Percentiles rank a stretch among this genome's conserved stretches.
Conservation (phyloP, 2,113 vertebrate genomes). For the Oxyura jamaicensis region DNA sequence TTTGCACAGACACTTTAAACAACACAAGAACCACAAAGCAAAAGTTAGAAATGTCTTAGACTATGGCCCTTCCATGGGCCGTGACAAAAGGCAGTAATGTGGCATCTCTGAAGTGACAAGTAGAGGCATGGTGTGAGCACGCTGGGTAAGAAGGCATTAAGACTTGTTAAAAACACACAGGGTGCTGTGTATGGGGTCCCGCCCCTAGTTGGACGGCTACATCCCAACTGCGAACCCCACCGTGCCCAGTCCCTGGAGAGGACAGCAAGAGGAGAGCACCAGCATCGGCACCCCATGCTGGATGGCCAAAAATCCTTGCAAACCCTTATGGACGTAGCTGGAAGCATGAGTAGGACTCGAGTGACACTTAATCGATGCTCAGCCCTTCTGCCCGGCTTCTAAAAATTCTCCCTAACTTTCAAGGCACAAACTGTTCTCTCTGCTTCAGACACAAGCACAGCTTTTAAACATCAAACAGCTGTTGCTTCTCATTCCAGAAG, state of each 20-base stretch:
- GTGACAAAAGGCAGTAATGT: fast-evolving
- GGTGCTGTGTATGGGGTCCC: not conserved
- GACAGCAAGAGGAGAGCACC: too few relatives aligned
- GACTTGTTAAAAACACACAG: not conserved
- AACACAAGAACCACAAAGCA: not conserved
- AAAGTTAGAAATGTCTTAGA: not conserved
- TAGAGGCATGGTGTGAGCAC: fast-evolving
- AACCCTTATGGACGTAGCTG: fast-evolving
- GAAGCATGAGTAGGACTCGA: not conserved
- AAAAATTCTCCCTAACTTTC: not conserved
- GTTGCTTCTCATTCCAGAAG: not conserved
- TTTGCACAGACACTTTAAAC: not conserved
- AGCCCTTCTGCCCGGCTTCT: not conserved
- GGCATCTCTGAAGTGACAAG: not conserved
- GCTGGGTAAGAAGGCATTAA: not conserved
- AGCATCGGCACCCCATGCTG: fast-evolving
- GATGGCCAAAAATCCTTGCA: fast-evolving
- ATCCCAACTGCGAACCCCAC: not conserved
- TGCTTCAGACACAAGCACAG: not conserved
- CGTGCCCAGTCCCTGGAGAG: not conserved
- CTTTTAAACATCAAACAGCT: not conserved
- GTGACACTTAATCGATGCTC: not conserved
- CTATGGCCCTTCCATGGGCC: not conserved
- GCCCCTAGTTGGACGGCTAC: fast-evolving
- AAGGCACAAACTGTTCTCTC: not conserved